Conservation (phyloP, 2,113 vertebrate species). For the Phaethon lepturus region DNA sequence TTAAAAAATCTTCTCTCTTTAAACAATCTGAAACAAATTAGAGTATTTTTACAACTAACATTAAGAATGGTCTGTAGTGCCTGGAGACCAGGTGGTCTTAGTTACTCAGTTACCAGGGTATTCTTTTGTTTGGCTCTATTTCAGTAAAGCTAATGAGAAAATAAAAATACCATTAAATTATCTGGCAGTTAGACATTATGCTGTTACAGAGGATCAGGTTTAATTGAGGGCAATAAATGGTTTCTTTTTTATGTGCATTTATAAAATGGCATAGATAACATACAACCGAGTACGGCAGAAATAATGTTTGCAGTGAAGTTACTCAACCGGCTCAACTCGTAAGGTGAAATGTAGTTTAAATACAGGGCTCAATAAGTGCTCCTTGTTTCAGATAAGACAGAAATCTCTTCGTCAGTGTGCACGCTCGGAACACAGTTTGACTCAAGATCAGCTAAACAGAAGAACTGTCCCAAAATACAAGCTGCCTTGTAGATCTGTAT, state of each 20-base stretch:
- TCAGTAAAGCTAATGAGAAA: not conserved
- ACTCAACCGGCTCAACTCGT: not conserved
- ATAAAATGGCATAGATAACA: not conserved
- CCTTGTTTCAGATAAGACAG: not conserved
- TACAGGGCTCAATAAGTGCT: not conserved
- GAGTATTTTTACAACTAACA: not conserved
- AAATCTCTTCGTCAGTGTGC: not conserved
- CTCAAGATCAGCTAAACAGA: not conserved
- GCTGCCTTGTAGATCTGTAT: not conserved
- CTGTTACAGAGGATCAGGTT: not conserved
- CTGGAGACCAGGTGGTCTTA: not conserved
- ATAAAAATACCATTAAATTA: constrained; percentile 19
- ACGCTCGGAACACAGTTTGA: not conserved
- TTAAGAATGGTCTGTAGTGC: not conserved
- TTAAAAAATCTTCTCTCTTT: not conserved
- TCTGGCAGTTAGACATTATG: not conserved
- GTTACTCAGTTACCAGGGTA: not conserved
- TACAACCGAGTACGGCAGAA: not conserved
- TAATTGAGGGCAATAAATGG: not conserved
- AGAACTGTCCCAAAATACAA: not conserved
- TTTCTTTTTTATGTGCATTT: not conserved
- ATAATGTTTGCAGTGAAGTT: not conserved
- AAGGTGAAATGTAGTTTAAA: not conserved
- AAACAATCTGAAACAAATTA: not conserved
- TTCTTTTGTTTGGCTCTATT: not conserved